Percentiles rank a stretch among this genome's conserved stretches.
Conservation (phyloP, 1,140 invertebrate genomes). For the Hyles euphorbiae region DNA sequence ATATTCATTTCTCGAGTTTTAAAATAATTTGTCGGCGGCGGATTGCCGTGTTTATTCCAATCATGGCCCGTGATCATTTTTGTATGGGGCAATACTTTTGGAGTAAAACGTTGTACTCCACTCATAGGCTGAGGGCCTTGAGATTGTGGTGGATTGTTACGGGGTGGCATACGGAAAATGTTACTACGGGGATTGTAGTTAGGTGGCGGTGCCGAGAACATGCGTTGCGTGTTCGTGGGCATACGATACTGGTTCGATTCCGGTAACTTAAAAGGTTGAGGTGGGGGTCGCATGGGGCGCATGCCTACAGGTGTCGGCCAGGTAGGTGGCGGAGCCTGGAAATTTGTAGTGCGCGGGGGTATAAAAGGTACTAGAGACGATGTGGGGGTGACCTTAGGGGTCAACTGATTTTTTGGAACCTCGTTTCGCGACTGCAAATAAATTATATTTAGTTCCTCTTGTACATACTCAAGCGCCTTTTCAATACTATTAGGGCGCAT, state of each 20-base stretch:
- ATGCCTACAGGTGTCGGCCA: too few species aligned
- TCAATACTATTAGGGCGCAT: conserved; percentile 12
- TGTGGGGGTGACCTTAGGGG: too few species aligned
- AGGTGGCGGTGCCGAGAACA: conserved; percentile 3
- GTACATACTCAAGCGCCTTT: conserved; percentile 11
- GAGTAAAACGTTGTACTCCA: conserved; percentile 11
- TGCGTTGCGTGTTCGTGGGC: neutral
- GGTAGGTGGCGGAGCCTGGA: too few species aligned
- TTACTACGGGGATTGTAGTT: neutral
- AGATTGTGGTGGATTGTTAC: neutral
- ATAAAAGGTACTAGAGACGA: too few species aligned
- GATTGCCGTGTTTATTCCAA: conserved; percentile 16
- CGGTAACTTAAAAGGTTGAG: neutral
- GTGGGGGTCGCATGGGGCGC: too few species aligned
- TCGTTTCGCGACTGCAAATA: conserved; percentile 11
- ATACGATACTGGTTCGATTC: neutral
- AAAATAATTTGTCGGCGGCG: conserved; percentile 20
- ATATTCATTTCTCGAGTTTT: conserved; percentile 17
- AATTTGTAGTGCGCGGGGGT: too few species aligned
- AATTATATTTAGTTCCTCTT: conserved; percentile 10
- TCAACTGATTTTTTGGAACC: neutral
- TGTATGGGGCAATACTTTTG: conserved; percentile 8
- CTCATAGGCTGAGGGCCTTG: conserved; percentile 17
- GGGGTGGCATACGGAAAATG: neutral
- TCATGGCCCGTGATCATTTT: conserved; percentile 9